Base-by-base conservation (phyloP, 2,113 vertebrate species). In the Syrrhaptes paradoxus region DNA sequence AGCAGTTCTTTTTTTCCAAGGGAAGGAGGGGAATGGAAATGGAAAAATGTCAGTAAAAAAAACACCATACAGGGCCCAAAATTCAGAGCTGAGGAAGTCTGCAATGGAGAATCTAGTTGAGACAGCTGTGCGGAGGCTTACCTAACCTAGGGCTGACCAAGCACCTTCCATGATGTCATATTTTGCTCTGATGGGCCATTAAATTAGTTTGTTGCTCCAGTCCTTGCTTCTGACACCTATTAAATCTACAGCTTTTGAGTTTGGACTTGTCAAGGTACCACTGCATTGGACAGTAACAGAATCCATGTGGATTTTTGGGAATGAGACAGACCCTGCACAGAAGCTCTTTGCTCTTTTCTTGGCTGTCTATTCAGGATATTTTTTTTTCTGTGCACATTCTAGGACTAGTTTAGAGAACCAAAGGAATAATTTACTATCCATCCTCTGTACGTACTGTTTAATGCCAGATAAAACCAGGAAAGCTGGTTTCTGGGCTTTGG, bases 111-210 rank as follows among this genome's bases (percentile, higher is more conserved):
- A 67, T 83, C 29, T 25, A 94, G 94, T 74, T 95, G 96, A 95
- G 94, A 96, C 95, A 97, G 94, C 94, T 95, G 96, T 85, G 91
- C 73, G 79, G 89, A 85, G 94, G 74, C 95, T 95, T 91, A 95
- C 80, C 96, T 95, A 97, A 95, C 74, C 85, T 6, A 4, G 83
- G 86, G 96, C 96, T 97, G 95, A 89, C 81, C 89, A 72, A 61
- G 65, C 22, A 55, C 24, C 92, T 96, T 92, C 95, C 96, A 90
- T 95, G 93, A 97, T 55, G 88, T 96, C 95, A 93, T 61, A 61
- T 46, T 90, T 80, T 84, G 74, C 90, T 80, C 76, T 87, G 83
- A 66, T 80, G 87, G 87, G 83, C 78, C 78, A 92, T 92, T 79
- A 34, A 80, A 92, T 96, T 31, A 94, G 80, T 34, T 79, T 32